phyloP scores from a whole-genome alignment of 2,888 invertebrate species.

The Leptodirus hochenwartii region DNA sequence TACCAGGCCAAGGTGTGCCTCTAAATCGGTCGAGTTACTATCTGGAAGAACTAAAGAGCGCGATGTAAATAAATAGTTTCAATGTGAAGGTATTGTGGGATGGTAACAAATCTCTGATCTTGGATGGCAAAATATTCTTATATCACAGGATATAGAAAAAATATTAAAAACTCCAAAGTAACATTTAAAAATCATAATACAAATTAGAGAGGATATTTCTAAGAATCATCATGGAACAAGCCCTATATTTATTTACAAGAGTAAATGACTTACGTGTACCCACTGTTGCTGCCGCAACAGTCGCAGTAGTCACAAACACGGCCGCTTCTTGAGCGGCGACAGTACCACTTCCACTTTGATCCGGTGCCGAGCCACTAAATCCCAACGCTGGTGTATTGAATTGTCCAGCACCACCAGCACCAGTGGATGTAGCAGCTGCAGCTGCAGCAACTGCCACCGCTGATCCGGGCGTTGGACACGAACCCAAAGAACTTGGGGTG shows the following conservation, averaged over 20 bases:
- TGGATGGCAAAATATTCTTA: no score
- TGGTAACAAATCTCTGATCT: no score
- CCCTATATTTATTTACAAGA: background rate
- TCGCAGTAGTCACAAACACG: no score
- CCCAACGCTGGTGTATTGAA: slow-evolving; percentile 60
- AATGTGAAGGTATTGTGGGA: no score
- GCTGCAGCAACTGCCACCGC: slow-evolving; percentile 53
- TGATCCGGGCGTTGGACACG: slow-evolving; percentile 54
- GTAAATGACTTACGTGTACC: slow-evolving; percentile 21
- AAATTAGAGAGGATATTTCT: no score
- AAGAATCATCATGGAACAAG: no score
- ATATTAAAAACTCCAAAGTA: background rate
- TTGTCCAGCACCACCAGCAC: no score
- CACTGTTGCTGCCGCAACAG: slow-evolving; percentile 23
- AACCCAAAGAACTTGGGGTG: slow-evolving; percentile 45
- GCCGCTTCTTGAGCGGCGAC: slow-evolving; percentile 30
- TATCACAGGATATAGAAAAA: background rate
- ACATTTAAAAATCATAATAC: no score
- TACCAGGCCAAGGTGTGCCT: slow-evolving; percentile 49
- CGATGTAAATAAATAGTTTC: slow-evolving; percentile 15
- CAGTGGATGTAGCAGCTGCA: slow-evolving; percentile 46
- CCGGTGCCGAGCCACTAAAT: slow-evolving; percentile 49
- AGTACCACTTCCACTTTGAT: slow-evolving; percentile 29
- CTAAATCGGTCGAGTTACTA: slow-evolving; percentile 54
- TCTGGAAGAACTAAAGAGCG: slow-evolving; percentile 57